Conservation (phyloP, 2,113 vertebrate species). For the Herpetotheres cachinnans region DNA sequence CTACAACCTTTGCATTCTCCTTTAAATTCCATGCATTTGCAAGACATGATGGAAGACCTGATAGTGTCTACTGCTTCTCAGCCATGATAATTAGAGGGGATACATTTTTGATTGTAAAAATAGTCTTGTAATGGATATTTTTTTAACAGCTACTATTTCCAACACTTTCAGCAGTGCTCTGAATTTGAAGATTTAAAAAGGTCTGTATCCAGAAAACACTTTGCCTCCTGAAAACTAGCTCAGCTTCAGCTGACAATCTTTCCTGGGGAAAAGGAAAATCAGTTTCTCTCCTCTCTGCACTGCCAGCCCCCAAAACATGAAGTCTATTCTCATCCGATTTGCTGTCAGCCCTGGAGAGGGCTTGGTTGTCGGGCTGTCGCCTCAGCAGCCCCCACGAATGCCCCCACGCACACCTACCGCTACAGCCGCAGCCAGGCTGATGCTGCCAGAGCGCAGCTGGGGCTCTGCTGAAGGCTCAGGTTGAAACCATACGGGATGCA, state of each 20-base stretch:
- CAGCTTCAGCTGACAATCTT: background rate
- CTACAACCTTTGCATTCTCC: background rate
- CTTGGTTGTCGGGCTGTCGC: background rate
- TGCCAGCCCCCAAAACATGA: background rate
- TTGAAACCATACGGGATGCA: background rate
- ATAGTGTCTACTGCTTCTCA: background rate
- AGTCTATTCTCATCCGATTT: background rate
- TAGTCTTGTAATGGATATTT: background rate
- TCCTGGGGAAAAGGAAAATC: background rate
- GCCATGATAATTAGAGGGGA: background rate
- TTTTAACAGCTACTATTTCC: background rate
- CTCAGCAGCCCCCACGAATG: background rate
- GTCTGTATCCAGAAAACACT: background rate
- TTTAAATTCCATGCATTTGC: conserved; percentile 14
- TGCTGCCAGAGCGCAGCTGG: background rate
- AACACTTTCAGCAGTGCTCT: background rate
- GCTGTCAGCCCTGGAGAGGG: background rate
- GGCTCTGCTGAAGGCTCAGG: background rate
- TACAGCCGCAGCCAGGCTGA: background rate
- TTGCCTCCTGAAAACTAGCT: background rate
- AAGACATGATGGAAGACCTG: background rate
- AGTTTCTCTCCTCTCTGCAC: background rate
- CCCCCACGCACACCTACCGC: rapidly evolving
- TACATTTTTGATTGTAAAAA: background rate
- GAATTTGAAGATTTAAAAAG: background rate